phyloP scores from a whole-genome alignment of 92 coral and sea anemone species.

The Porites evermanni region DNA sequence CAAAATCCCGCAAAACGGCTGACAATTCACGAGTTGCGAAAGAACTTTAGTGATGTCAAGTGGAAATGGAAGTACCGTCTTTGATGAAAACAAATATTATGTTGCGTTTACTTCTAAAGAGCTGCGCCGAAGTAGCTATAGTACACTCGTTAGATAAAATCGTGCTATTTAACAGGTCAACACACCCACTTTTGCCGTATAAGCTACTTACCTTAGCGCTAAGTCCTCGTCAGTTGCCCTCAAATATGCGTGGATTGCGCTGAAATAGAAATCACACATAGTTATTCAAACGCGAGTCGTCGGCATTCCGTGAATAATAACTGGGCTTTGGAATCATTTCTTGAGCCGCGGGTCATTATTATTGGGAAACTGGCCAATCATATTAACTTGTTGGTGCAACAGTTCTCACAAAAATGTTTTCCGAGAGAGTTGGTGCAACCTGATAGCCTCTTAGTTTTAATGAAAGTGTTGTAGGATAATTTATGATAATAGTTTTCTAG shows the following conservation, averaged over 20 bases:
- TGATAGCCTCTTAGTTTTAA: background rate
- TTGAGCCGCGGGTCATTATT: background rate
- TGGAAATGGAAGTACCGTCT: no score
- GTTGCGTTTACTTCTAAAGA: no score
- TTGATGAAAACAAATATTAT: no score
- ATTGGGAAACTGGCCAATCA: background rate
- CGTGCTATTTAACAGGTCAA: no score
- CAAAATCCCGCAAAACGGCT: no score
- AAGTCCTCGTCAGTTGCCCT: background rate
- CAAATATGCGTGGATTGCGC: background rate
- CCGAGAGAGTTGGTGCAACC: background rate
- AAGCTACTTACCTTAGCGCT: conserved; percentile 9
- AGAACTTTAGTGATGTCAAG: no score
- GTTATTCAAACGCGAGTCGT: background rate
- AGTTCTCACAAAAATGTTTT: background rate
- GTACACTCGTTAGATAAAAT: no score
- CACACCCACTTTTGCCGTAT: no score
- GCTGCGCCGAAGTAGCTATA: no score
- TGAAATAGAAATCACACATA: background rate
- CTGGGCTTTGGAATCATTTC: background rate
- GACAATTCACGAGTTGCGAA: no score
- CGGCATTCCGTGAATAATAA: background rate
- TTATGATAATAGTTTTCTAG: conserved; percentile 26
- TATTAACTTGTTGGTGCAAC: background rate
- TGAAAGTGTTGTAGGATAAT: conserved; percentile 5